Conservation (phyloP, 2,888 invertebrate genomes). For the Eristalis pertinax region DNA sequence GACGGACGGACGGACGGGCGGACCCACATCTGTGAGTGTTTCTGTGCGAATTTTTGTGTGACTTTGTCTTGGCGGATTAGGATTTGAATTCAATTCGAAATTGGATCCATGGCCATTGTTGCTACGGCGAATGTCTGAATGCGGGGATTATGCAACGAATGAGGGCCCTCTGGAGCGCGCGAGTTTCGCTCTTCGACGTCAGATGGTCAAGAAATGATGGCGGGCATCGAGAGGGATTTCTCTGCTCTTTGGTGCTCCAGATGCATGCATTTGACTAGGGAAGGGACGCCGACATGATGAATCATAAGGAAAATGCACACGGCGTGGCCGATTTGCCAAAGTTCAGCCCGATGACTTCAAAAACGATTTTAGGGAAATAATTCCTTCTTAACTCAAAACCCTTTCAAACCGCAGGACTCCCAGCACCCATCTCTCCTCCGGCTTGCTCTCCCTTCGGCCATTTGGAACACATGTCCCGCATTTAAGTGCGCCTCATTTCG, state of each 20-base stretch:
- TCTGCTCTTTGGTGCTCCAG: too few species aligned
- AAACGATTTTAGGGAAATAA: too few species aligned
- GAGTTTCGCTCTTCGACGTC: neutral
- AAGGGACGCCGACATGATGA: too few species aligned
- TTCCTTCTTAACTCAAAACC: too few species aligned
- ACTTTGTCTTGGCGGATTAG: neutral
- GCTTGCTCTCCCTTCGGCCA: neutral
- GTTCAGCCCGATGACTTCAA: too few species aligned
- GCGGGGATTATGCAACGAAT: neutral
- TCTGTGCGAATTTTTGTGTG: neutral
- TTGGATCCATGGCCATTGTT: neutral
- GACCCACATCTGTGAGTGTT: neutral
- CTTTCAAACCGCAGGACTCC: too few species aligned
- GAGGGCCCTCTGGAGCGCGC: neutral
- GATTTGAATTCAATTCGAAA: neutral
- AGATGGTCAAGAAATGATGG: neutral
- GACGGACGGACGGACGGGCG: neutral
- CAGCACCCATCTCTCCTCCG: too few species aligned
- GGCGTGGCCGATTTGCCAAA: too few species aligned
- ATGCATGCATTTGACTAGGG: too few species aligned
- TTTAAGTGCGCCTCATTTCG: neutral
- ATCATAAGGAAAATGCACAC: too few species aligned
- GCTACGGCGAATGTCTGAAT: neutral
- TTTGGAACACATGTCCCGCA: neutral
- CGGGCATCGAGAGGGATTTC: neutral